Evolutionary conservation across 2,113 vertebrate species (phyloP).

Genomic region (Marmota monax): DNA sequence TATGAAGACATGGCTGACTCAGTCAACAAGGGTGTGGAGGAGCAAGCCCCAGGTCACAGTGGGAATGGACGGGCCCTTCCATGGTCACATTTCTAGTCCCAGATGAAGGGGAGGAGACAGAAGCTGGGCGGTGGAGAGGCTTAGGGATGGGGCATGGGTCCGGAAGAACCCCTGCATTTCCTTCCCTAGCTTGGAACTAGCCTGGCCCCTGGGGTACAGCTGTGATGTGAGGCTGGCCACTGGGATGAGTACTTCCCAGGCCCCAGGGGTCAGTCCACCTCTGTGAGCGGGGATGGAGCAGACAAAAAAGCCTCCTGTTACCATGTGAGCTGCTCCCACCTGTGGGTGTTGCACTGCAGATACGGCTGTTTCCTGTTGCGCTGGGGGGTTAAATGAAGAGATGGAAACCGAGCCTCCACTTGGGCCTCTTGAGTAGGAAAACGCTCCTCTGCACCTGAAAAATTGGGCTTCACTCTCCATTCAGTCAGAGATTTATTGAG

Average conservation of each 20-base stretch:
- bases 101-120: neutral
- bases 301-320: neutral
- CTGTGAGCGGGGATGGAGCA: neutral
- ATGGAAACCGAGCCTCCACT: neutral
- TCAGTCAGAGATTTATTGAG: neutral
- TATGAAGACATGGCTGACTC: neutral
- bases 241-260: rapidly evolving
- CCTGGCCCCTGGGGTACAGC: neutral
- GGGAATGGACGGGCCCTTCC: neutral
- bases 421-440: neutral
- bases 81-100: neutral
- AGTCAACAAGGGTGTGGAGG: neutral
- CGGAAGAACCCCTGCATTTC: neutral
- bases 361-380: neutral
- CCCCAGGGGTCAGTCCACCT: neutral
- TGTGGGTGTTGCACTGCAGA: too few relatives aligned
- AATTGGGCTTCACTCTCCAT: neutral
- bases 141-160: neutral
- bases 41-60: neutral
- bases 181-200: neutral
- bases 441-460: neutral
- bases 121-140: neutral
- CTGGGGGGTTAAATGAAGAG: neutral
- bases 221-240: rapidly evolving
- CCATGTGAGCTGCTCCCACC: neutral